Base-by-base conservation (phyloP, 2,113 vertebrate species). In the Muntiacus muntjak region DNA sequence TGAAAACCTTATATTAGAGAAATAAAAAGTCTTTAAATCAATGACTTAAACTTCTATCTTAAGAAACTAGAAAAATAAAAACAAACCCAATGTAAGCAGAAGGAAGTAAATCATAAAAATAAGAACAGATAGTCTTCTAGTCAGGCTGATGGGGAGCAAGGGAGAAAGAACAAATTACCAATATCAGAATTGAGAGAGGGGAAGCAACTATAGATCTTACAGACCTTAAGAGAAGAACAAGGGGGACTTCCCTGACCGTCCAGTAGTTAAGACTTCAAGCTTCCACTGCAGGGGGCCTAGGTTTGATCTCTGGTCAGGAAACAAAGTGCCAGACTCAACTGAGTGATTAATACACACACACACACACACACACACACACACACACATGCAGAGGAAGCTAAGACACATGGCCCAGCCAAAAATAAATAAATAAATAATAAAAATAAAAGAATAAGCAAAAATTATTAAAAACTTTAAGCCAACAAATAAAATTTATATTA, bases 11-110 rank as follows among this genome's bases (percentile, higher is more conserved):
- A 11, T 17, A 62, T 71, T 76, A 43, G 30, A 94, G 93, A 92
- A 85, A 57, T 7, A 71, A n/a, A 85, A 95, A 54, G 2, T 4
- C n/a, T 91, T 95, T n/a, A 86, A 95, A 95, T 52, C 43, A 92
- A n/a, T 94, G 50, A 95, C 21, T 14, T 83, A 97, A 71, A 57
- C 23, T 92, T 83, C 60, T 17, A 23, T 33, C 45, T 84, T 64
- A 92, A 92, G 57, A 91, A 92, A 93, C 47, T 78, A 62, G 86
- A 97, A 94, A 94, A 94, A 95, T 60, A 87, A 92, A 95, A 60
- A 21, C 52, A 96, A 96, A n/a, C 7, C n/a, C 67, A 86, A 92
- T 43, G 21, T 43, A 64, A 86, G 52, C 52, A 88, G 16, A 96
- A 95, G 12, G 43, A 96, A 78, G n/a, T 83, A 83, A 90, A 60